Conservation (phyloP, 2,888 invertebrate genomes). For the Sarcophaga carnaria region DNA sequence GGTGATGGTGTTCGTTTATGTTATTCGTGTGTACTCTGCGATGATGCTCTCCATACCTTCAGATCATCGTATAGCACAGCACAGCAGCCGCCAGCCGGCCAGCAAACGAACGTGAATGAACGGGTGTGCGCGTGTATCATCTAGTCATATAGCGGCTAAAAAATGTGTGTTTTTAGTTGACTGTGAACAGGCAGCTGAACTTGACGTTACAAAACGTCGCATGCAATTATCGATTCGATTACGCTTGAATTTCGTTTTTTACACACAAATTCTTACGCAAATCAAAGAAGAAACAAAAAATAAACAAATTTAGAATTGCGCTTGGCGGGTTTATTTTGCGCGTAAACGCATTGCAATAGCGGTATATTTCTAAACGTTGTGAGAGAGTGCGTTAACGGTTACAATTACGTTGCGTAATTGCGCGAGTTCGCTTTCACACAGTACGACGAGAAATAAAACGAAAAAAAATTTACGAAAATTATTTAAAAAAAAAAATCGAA, state of each 20-base stretch:
- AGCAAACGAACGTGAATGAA: slow-evolving; percentile 31
- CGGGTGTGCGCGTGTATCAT: slow-evolving; percentile 66
- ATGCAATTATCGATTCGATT: slow-evolving; percentile 55
- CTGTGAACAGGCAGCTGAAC: slow-evolving; percentile 80
- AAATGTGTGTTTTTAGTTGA: slow-evolving; percentile 76
- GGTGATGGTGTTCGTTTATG: not conserved
- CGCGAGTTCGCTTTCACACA: not conserved
- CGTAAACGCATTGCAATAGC: slow-evolving; percentile 54
- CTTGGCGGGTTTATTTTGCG: slow-evolving; percentile 13
- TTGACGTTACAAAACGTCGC: slow-evolving; percentile 75
- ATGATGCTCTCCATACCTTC: slow-evolving; percentile 46
- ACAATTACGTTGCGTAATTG: not conserved
- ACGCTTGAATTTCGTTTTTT: slow-evolving; percentile 40
- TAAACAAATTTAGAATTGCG: slow-evolving; percentile 2
- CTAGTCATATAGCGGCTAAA: slow-evolving; percentile 52
- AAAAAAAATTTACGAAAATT: not conserved
- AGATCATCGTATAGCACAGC: slow-evolving; percentile 34
- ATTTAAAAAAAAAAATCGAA: not conserved
- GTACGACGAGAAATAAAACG: not conserved
- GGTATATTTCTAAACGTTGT: slow-evolving; percentile 33
- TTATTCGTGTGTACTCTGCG: not conserved
- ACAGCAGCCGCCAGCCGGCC: slow-evolving; percentile 10
- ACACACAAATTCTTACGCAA: not conserved
- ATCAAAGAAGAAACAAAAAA: not conserved
- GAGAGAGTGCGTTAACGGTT: slow-evolving; percentile 62